Evolutionary conservation across 2,797 vertebrate species (phyloP).

Genomic region (Mionectes olivaceus): DNA sequence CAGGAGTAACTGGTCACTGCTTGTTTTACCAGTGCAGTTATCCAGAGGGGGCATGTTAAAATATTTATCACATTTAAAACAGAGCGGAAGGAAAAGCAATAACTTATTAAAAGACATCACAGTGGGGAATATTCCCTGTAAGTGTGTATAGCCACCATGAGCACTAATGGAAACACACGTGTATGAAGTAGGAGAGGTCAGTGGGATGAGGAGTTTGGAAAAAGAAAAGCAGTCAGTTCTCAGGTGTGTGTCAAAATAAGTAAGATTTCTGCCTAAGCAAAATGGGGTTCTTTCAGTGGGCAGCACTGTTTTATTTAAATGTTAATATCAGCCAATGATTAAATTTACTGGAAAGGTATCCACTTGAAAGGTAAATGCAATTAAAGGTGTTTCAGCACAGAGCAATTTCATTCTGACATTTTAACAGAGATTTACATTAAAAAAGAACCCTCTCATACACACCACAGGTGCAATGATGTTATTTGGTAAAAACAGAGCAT

Average conservation of each 20-base stretch:
- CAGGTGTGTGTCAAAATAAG: not conserved
- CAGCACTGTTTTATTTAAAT: not conserved
- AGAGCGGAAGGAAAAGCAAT: slow-evolving; percentile 15
- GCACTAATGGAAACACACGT: not conserved
- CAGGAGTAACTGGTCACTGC: not conserved
- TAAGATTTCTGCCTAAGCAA: not conserved
- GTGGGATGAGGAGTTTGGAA: not conserved
- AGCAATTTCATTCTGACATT: not conserved
- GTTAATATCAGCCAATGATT: not conserved
- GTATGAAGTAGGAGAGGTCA: not conserved
- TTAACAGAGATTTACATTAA: not conserved
- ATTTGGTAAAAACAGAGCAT: not conserved
- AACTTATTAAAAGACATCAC: slow-evolving; percentile 15
- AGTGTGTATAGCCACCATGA: not conserved
- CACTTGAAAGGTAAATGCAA: not conserved
- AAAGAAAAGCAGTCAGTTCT: not conserved
- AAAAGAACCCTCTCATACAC: not conserved
- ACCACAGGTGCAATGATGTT: not conserved
- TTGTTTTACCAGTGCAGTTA: not conserved
- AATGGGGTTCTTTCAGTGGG: not conserved
- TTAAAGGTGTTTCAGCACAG: not conserved
- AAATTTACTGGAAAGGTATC: not conserved
- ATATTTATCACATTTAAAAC: slow-evolving; percentile 34
- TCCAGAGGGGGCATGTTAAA: not conserved
- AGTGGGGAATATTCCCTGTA: not conserved